Base-by-base conservation (phyloP, 2,797 vertebrate genomes). In the Hydrolagus colliei region DNA sequence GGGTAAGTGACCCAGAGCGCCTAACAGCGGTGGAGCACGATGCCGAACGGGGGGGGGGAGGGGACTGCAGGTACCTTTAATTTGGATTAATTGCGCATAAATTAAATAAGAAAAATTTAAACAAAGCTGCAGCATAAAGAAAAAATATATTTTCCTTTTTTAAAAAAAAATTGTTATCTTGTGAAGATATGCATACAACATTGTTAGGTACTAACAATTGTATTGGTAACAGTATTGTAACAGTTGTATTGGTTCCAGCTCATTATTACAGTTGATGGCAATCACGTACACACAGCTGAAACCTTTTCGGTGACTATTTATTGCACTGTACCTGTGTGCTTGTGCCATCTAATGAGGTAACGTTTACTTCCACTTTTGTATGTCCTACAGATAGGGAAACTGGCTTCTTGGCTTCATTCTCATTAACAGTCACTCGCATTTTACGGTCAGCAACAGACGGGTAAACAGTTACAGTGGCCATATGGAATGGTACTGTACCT, bases 321-420 rank as follows among this genome's bases (percentile, higher is more conserved):
- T 7, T 84, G n/a, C 72, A 86, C 62, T 87, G 85, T 88, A 94
- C 93, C 91, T 93, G 93, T 82, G 92, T 89, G 88, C 91, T 90
- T 75, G 89, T 90, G 91, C 91, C 92, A 94, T 93, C 93, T 93
- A 92, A 90, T 89, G 94, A 93, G n/a, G 85, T 86, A 67, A 93
- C 89, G 32, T 87, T 90, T 85, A 92, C 86, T 86, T 91, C 88
- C 87, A 94, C 87, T 85, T 87, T 10, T 0, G 92, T 93, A 87
- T 93, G 91, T 86, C 92, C 92, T 18, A 87, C 71, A 9, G 90
- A 90, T 72, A 93, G 79, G 9, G 10, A 62, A 20, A 91, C 86
- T 0, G 88, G 62, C 1, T 88, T 88, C 0, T 87, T 86, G 86
- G 52, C 35, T 71, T 85, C 86, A 14, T 61, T 16, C 2, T 87